Conservation (phyloP, 2,113 vertebrate species). For the Gymnobelideus leadbeateri region DNA sequence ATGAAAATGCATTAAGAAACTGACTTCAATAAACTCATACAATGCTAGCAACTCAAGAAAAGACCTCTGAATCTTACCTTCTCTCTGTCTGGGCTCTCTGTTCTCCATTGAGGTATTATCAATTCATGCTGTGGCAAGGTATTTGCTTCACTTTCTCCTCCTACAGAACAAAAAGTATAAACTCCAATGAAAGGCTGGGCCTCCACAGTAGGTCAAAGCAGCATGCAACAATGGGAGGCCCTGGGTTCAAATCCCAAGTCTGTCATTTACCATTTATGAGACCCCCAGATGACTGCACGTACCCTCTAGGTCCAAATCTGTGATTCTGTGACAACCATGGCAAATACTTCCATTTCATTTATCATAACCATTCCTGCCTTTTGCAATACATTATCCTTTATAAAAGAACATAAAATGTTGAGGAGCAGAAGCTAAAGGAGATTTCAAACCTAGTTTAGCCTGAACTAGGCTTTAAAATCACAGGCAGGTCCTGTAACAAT, state of each 20-base stretch:
- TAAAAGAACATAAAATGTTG: background rate
- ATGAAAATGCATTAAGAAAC: background rate
- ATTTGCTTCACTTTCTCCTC: slow-evolving; percentile 59
- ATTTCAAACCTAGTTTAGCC: background rate
- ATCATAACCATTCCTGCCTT: background rate
- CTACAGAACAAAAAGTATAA: slow-evolving; percentile 62
- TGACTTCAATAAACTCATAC: background rate
- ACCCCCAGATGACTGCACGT: background rate
- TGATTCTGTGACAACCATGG: background rate
- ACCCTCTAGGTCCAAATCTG: background rate
- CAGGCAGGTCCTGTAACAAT: background rate
- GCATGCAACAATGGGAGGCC: background rate
- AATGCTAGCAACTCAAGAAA: background rate
- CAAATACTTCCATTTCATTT: background rate
- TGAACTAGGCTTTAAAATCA: background rate
- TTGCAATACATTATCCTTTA: background rate
- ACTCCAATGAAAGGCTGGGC: slow-evolving; percentile 19
- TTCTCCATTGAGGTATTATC: slow-evolving; percentile 88
- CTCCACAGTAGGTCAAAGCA: background rate
- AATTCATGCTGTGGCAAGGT: slow-evolving; percentile 84
- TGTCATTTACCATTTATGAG: background rate
- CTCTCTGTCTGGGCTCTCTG: slow-evolving; percentile 63
- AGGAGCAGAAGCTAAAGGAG: background rate
- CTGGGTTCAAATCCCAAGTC: background rate
- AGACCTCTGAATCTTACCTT: slow-evolving; percentile 78